Evolutionary conservation across 2,888 invertebrate species (phyloP).

Genomic region (Saturnia japonica): DNA sequence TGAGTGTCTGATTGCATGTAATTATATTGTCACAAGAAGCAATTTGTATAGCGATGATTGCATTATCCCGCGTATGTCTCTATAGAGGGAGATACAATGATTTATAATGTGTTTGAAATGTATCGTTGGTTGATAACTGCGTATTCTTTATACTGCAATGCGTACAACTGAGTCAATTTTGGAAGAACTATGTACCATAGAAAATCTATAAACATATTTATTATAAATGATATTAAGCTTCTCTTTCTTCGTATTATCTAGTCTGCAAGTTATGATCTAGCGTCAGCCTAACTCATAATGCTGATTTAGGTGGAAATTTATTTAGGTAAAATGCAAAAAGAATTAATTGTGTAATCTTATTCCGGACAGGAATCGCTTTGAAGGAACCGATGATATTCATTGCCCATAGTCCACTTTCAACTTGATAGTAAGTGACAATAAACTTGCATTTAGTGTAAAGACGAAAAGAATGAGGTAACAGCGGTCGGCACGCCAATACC

Average conservation of each 20-base stretch:
- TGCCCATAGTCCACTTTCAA: background rate
- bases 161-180: background rate
- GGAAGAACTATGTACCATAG: background rate
- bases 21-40: background rate
- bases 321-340: background rate
- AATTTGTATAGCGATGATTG: constrained; percentile 10
- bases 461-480: too few species aligned
- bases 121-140: too few species aligned
- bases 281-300: background rate
- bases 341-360: background rate
- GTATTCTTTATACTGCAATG: background rate
- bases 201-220: background rate
- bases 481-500: too few species aligned
- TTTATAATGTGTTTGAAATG: too few species aligned
- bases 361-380: background rate
- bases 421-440: too few species aligned
- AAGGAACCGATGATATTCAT: background rate
- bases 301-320: background rate
- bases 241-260: too few species aligned
- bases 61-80: background rate
- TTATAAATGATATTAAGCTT: too few species aligned
- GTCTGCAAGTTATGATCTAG: background rate
- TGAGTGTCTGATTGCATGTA: background rate
- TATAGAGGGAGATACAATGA: background rate
- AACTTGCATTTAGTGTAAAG: too few species aligned